These are phyloP conservation scores for Mystacides longicornis DNA, from an alignment of 2,888 invertebrate species.

Conservation along the genomic window DNA sequence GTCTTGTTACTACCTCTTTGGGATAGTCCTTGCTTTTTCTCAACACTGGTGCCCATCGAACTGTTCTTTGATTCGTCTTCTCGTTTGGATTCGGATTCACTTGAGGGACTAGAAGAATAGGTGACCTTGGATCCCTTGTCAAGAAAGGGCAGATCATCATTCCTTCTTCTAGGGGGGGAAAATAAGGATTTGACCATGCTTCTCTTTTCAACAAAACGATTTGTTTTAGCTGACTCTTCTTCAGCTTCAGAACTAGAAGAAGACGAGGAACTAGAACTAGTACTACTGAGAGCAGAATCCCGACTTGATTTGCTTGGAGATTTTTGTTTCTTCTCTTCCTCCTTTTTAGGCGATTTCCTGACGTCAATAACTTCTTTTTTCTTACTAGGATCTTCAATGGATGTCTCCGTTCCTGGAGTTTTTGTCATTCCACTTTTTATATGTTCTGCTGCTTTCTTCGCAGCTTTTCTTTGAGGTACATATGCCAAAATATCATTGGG, in stretches of 20 bases:
- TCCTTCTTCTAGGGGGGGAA: constrained; percentile 41
- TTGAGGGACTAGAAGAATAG: constrained; percentile 55
- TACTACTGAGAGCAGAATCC: constrained; percentile 47
- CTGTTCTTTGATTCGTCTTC: constrained; percentile 39
- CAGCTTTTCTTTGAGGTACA: constrained; percentile 85
- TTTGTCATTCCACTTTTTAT: constrained; percentile 69
- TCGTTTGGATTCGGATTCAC: constrained; percentile 50
- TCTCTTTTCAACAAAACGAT: constrained; percentile 31
- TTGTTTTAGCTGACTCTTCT: constrained; percentile 38
- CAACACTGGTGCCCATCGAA: constrained; percentile 39
- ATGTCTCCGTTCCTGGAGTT: constrained; percentile 39
- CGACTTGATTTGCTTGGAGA: constrained; percentile 39
- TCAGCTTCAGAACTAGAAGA: constrained; percentile 55
- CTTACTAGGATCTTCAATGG: constrained; percentile 36
- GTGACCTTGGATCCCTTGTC: constrained; percentile 67
- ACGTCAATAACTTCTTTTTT: constrained; percentile 32
- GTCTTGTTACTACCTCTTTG: constrained; percentile 29
- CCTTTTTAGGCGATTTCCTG: constrained; percentile 44
- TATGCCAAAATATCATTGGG: constrained; percentile 63
- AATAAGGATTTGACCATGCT: constrained; percentile 22
- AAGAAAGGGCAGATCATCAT: constrained; percentile 71
- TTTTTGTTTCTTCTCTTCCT: constrained; percentile 38
- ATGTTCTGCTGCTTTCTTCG: constrained; percentile 86
- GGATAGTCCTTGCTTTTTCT: constrained; percentile 34
- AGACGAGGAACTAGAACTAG: constrained; percentile 50